phyloP scores from a whole-genome alignment of 92 coral and sea anemone genomes.

The Blastomussa wellsi region DNA sequence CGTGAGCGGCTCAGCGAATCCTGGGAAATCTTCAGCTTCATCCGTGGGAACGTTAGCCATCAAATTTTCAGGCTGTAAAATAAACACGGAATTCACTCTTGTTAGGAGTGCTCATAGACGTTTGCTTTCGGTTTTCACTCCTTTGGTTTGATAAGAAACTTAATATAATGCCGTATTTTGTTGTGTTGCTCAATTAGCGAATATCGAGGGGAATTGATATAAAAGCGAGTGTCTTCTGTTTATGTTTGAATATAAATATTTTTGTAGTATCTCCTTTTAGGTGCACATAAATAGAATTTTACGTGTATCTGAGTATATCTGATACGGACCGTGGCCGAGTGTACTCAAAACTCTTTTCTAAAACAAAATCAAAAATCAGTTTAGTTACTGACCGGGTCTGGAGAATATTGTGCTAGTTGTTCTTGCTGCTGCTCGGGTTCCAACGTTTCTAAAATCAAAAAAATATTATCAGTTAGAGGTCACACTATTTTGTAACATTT shows the following conservation, averaged over 20 bases:
- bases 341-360: too few species aligned
- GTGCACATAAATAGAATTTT: not conserved
- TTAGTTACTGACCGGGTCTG: slow-evolving; percentile 14
- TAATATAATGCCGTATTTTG: not conserved
- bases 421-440: slow-evolving; percentile 10
- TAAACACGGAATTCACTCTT: not conserved
- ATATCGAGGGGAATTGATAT: not conserved
- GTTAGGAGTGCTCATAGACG: not conserved
- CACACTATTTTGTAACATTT: not conserved
- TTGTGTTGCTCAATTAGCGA: not conserved
- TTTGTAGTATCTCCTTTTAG: too few species aligned
- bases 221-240: not conserved
- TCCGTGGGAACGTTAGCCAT: not conserved
- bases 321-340: too few species aligned
- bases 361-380: not conserved
- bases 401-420: not conserved
- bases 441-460: slow-evolving; percentile 5
- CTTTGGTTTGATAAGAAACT: not conserved
- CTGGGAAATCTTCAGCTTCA: slow-evolving; percentile 23
- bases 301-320: too few species aligned
- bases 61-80: slow-evolving; percentile 28
- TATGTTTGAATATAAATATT: not conserved
- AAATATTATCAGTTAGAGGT: not conserved
- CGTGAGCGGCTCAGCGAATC: slow-evolving; percentile 57
- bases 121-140: not conserved